Evolutionary conservation across 2,113 vertebrate genomes (phyloP).

Genomic region (Poeciliopsis occidentalis): DNA sequence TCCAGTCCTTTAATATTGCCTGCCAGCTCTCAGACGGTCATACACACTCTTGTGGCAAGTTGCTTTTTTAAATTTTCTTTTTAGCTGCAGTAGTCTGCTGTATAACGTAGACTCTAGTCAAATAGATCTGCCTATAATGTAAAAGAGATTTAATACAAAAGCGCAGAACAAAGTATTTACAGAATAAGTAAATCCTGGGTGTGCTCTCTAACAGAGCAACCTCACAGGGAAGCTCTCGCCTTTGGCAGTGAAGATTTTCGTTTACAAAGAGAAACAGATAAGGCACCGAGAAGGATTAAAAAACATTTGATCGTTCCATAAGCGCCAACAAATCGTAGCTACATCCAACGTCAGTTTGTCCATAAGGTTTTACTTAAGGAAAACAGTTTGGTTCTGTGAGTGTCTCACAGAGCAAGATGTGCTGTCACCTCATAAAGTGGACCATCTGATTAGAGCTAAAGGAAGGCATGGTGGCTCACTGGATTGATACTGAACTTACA

Average conservation of each 20-base stretch:
- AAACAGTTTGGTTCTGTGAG: background rate
- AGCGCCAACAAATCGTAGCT: constrained; percentile 51
- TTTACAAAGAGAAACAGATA: constrained; percentile 60
- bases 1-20: constrained; percentile 48
- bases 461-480: constrained; percentile 42
- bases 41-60: constrained; percentile 47
- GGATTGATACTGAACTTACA: constrained; percentile 36
- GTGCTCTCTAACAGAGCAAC: constrained; percentile 59
- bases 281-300: constrained; percentile 65
- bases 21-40: constrained; percentile 52
- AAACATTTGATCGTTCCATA: constrained; percentile 59
- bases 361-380: background rate
- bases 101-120: constrained; percentile 59
- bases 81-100: constrained; percentile 68
- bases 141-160: constrained; percentile 77
- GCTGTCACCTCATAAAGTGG: background rate
- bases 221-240: constrained; percentile 50
- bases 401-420: constrained; percentile 12
- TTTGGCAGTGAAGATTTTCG: constrained; percentile 66
- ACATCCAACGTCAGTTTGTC: background rate
- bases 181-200: constrained; percentile 70
- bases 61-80: background rate
- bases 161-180: constrained; percentile 81
- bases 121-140: constrained; percentile 75
- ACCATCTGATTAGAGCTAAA: constrained; percentile 60